A percentile compares a stretch with the other conserved stretches of the same genome.
Evolutionary conservation across 2,113 vertebrate genomes (phyloP).

Genomic region (Isichthys henryi): DNA sequence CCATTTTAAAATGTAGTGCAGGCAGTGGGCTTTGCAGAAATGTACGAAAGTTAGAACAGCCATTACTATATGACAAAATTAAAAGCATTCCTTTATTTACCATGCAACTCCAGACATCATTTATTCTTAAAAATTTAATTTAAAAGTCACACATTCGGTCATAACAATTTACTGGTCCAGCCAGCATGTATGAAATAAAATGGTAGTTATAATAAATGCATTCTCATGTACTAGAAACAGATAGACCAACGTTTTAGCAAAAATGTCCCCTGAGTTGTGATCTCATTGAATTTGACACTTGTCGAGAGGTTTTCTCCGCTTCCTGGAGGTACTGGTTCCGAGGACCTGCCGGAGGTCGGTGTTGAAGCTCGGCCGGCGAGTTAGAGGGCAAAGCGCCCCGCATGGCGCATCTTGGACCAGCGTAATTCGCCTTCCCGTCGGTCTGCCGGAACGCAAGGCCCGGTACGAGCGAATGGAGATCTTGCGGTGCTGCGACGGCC

Average conservation of each 20-base stretch:
- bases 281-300: conserved; percentile 66
- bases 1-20: not conserved
- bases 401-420: conserved; percentile 39
- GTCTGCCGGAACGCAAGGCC: conserved; percentile 38
- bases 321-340: conserved; percentile 47
- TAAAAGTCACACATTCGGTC: not conserved
- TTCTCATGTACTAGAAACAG: not conserved
- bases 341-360: conserved; percentile 60
- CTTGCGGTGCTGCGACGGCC: conserved; percentile 50
- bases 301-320: conserved; percentile 53
- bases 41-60: not conserved
- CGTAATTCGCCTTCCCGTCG: conserved; percentile 32
- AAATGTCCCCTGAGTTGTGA: not conserved
- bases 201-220: not conserved
- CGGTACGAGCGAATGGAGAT: conserved; percentile 53
- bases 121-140: not conserved
- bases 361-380: conserved; percentile 60
- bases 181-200: conserved; percentile 55
- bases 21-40: not conserved
- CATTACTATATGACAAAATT: not conserved
- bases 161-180: conserved; percentile 48
- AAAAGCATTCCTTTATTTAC: not conserved
- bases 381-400: conserved; percentile 53
- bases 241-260: not conserved
- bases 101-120: not conserved